Evolutionary conservation across 2,113 vertebrate species (phyloP).

Genomic region (Melozone crissalis): DNA sequence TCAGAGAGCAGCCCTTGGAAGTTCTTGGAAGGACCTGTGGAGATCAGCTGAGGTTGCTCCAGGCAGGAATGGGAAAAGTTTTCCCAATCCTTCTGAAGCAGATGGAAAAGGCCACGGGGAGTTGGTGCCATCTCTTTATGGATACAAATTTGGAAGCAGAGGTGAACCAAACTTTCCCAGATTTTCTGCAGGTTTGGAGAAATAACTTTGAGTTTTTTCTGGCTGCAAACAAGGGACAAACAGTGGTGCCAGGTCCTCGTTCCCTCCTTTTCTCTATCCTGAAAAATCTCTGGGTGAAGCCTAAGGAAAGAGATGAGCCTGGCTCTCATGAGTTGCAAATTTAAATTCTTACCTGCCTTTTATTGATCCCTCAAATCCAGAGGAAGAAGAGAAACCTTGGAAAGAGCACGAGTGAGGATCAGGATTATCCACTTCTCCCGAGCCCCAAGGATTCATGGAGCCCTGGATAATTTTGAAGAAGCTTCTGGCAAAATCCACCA

Average conservation of each 20-base stretch:
- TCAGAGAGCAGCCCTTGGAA: not conserved
- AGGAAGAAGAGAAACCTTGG: not conserved
- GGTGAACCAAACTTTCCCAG: not conserved
- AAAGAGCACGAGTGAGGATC: fast-evolving
- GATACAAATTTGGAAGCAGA: fast-evolving
- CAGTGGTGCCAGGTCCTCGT: fast-evolving
- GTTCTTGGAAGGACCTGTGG: not conserved
- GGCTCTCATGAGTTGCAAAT: fast-evolving
- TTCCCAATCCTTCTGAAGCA: not conserved
- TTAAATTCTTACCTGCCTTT: not conserved
- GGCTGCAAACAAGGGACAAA: not conserved
- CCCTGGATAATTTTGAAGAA: not conserved
- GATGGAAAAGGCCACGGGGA: not conserved
- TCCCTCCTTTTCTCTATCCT: not conserved
- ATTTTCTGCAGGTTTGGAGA: not conserved
- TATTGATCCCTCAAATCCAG: not conserved
- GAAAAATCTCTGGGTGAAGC: not conserved
- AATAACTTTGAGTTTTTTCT: fast-evolving
- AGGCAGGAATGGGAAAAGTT: not conserved
- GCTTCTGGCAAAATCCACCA: not conserved
- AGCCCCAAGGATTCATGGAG: not conserved
- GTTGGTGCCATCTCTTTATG: not conserved
- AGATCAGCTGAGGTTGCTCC: not conserved
- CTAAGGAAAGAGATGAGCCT: not conserved
- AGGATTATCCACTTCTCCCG: not conserved